Evolutionary conservation across 2,797 vertebrate genomes (phyloP).

Genomic region (Petrocephalus schoutedeni): DNA sequence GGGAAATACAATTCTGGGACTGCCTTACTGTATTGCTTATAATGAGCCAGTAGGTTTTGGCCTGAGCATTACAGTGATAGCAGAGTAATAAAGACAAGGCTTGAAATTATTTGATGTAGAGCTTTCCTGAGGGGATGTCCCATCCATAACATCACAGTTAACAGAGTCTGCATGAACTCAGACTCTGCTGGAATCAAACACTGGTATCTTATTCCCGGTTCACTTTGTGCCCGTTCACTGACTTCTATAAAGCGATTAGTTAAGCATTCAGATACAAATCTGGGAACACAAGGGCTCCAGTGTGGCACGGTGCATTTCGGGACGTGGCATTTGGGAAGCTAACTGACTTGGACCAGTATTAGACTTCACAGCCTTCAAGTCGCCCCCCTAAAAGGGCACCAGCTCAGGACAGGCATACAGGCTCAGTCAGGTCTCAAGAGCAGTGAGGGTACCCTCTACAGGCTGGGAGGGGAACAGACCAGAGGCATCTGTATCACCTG

Average conservation of each 20-base stretch:
- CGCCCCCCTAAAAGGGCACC: neutral
- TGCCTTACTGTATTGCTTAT: neutral
- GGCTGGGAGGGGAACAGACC: neutral
- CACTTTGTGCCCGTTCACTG: neutral
- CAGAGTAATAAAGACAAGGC: neutral
- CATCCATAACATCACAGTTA: neutral
- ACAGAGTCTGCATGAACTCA: neutral
- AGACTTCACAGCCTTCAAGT: neutral
- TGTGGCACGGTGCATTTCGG: neutral
- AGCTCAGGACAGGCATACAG: neutral
- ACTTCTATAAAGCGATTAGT: neutral
- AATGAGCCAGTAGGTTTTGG: neutral
- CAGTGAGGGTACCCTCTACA: neutral
- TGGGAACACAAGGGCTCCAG: neutral
- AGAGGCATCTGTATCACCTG: neutral
- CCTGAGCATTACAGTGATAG: neutral
- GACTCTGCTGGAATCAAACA: neutral
- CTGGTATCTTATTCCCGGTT: neutral
- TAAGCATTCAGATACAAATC: neutral
- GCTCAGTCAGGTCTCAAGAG: neutral
- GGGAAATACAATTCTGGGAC: neutral
- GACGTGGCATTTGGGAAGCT: neutral
- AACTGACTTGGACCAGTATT: neutral
- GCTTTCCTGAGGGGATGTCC: neutral
- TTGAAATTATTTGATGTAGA: neutral